Base-by-base conservation (phyloP, 1,140 invertebrate genomes). In the Maconellicoccus hirsutus region DNA sequence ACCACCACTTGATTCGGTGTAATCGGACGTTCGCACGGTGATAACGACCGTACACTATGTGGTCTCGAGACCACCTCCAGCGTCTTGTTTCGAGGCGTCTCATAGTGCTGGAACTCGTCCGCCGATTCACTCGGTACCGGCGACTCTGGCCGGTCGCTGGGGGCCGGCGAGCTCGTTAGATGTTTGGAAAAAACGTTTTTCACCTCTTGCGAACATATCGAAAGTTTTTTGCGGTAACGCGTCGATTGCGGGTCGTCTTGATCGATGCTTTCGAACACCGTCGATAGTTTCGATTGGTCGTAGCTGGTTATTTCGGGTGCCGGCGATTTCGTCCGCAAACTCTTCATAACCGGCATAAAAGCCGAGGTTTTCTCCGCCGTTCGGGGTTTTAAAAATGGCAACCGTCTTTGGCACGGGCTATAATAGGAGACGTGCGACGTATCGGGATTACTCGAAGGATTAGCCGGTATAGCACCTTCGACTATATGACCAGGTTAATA, bases 1-100 rank as follows among this genome's bases (percentile, higher is more conserved):
- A 73, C 70, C 2, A 77, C 66, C 4, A 73, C 59, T 25, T 74
- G 74, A 27, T 70, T 66, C 0, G 76, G 75, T 16, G 73, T 74
- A 8, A 75, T 21, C 16, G 73, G 42, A 16, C 42, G 42, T 52
- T 52, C 42, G n/a, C 42, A 52, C 6, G 42, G 42, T 8, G 42
- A 52, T 3, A 52, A 16, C 2, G 42, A 52, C 16, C 42, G 6
- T 2, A 52, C 42, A 52, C 42, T 52, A 16, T 52, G 42, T 8
- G 42, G 42, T 52, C 42, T 52, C 12, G 12, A 16, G 3, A 52
- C 10, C 3, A 14, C 2, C 3, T 52, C 12, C 42, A 16, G 42
- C n/a, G n/a, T 52, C 6, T 52, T 52, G 6, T 3, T 19, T 16
- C 6, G 4, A 8, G n/a, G 12, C 2, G 10, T 19, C 42, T 52